Conservation (phyloP, 2,888 invertebrate genomes). For the Lycocerus yunnanus region DNA sequence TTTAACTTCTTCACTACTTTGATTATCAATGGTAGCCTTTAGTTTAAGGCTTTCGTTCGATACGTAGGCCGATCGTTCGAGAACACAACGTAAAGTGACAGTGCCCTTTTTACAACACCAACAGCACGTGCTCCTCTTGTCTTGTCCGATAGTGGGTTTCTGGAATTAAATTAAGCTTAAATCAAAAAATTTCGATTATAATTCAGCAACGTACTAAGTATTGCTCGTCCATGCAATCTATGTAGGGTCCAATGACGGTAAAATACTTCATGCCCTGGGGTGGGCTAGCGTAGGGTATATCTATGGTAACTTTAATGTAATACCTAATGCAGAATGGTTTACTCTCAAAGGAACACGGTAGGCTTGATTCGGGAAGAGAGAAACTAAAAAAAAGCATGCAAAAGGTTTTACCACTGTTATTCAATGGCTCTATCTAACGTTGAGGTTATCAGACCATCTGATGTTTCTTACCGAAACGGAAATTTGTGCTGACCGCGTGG, state of each 20-base stretch:
- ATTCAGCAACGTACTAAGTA: conserved; percentile 63
- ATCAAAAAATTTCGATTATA: not conserved
- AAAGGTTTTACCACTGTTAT: not conserved
- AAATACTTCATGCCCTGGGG: conserved; percentile 82
- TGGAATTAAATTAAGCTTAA: conserved; percentile 42
- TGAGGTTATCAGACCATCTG: not conserved
- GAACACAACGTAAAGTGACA: conserved; percentile 66
- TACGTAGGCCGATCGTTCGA: conserved; percentile 76
- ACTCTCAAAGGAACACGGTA: conserved; percentile 80
- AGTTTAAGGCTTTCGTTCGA: conserved; percentile 73
- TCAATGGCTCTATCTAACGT: not conserved
- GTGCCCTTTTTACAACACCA: conserved; percentile 74
- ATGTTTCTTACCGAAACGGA: conserved; percentile 58
- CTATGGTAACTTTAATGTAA: conserved; percentile 73
- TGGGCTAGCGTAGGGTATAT: conserved; percentile 78
- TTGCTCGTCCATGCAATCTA: conserved; percentile 81
- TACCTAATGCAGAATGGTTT: conserved; percentile 74
- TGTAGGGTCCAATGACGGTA: conserved; percentile 76
- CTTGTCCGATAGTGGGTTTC: conserved; percentile 69
- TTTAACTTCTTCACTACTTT: conserved; percentile 53
- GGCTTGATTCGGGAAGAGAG: conserved; percentile 70
- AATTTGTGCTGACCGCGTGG: conserved; percentile 73
- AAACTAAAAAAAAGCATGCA: conserved; percentile 53
- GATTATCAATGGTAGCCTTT: conserved; percentile 73
- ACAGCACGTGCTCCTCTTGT: conserved; percentile 69